Conservation (phyloP, 2,888 invertebrate genomes). For the Polyploca ridens region DNA sequence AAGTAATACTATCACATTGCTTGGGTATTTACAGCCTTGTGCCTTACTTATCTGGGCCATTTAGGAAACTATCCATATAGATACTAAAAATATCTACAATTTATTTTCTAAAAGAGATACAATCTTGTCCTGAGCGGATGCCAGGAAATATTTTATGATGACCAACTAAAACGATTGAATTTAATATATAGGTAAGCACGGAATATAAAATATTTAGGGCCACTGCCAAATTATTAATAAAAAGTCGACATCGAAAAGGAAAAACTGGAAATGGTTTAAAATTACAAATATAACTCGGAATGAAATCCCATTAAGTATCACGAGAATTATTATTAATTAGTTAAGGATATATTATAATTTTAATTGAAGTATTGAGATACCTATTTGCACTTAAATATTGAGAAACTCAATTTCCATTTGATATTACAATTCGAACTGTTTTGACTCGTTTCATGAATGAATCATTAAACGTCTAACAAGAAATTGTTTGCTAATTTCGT, state of each 20-base stretch:
- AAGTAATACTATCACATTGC: constrained; percentile 12
- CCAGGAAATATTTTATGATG: not conserved
- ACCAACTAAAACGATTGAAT: not conserved
- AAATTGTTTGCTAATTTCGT: not conserved
- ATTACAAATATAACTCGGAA: not conserved
- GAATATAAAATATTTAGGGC: not conserved
- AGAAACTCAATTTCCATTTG: not conserved
- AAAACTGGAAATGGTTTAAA: not conserved
- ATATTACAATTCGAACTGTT: not conserved
- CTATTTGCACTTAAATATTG: not conserved
- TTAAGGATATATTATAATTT: not conserved
- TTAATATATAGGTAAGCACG: not conserved
- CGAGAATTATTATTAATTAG: no score
- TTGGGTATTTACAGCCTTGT: constrained; percentile 10
- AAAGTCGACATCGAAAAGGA: not conserved
- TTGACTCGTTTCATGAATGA: not conserved
- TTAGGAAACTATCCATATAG: not conserved
- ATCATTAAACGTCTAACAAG: not conserved
- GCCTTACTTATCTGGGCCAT: constrained; percentile 3
- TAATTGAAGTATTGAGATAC: not conserved
- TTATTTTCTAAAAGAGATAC: not conserved
- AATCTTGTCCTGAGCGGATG: not conserved
- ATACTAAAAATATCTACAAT: not conserved
- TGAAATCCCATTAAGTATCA: no score
- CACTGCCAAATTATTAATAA: not conserved